Base-by-base conservation (phyloP, 2,888 invertebrate genomes). In the Fissipunctia ypsillon region DNA sequence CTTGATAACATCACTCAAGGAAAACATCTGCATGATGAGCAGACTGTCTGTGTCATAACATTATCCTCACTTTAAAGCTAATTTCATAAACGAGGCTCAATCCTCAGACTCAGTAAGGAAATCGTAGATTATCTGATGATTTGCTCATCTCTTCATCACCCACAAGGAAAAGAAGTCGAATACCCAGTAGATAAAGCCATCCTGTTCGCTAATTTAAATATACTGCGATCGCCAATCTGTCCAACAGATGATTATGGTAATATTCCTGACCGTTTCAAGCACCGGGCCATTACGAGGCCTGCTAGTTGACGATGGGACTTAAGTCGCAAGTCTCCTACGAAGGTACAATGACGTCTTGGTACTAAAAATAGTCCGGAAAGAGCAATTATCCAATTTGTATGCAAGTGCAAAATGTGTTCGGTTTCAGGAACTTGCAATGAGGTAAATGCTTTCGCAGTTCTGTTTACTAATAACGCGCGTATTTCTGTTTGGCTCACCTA, bases 351-450 rank as follows among this genome's bases (percentile, higher is more conserved):
- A 74, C 76, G 82, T 89, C 80, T 81, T n/a, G 61, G 7, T 80
- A 84, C 85, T 81, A 85, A 67, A 88, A 91, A 92, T 91, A 92
- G 88, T 84, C 61, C 65, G 45, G 80, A 83, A 86, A n/a, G 25
- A 57, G 31, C 41, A 66, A 89, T 91, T 88, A 90, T 86, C 88
- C 86, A 86, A 88, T 91, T 89, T 83, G 66, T 72, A 78, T 75
- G 72, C 64, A 78, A 74, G 80, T 73, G 78, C 80, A 82, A 79
- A 87, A 80, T 73, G 85, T 79, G 56, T 68, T 71, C 71, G 65
- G 80, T 89, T 88, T 89, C 88, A 90, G 90, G 90, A 92, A 91
- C 88, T 71, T 45, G 48, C 87, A 90, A 92, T 91, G 82, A 89
- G 82, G 90, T 93, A 91, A 93, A 90, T 75, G 91, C 72, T 85